Evolutionary conservation across 2,113 vertebrate genomes (phyloP), one percentile per base, ranked within the genome.

Genomic region (Sardina pilchardus): DNA sequence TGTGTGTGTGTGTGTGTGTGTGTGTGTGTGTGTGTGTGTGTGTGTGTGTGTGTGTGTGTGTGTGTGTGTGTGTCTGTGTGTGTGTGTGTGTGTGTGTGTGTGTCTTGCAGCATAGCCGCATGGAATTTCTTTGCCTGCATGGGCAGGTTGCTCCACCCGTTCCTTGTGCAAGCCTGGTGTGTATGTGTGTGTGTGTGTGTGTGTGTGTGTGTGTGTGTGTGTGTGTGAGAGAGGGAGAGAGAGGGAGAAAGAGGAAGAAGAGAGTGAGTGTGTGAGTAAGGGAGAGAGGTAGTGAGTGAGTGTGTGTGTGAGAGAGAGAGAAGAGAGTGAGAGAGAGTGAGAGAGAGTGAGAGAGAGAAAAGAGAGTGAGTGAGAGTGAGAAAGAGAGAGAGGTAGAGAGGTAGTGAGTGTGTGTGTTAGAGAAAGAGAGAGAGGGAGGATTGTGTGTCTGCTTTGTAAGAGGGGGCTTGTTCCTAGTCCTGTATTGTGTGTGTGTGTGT

Each of bases 381-480:
- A 16, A 16, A 56, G 4, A 16, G 14, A 16, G 50, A 56, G 19
- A 16, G 50, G 14, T 2, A 56, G 50, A 56, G 19, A 56, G 50
- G 14, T 17, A 56, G 50, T 6, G 50, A 56, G 50, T 6, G 50
- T 6, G 50, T 6, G 50, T 3, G 50, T 17, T 14, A 24, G 53
- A 56, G 53, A 56, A n/a, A 67, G 24, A 67, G 26, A 26, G 59
- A 67, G 87, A 87, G 48, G 82, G 82, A 92, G 91, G 94, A 95
- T 95, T 91, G 91, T 93, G 92, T 95, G 93, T 95, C 93, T 82
- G 84, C 39, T 42, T 4, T 42, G 39, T 42, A 42, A 39, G 39
- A 39, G 39, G 39, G 39, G 39, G 39, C 39, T 39, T 39, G 39
- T 39, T 39, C 39, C 39, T 39, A 39, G 39, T 39, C 39, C 39